phyloP scores from a whole-genome alignment of 2,113 vertebrate genomes.

The Aspiorhynchus laticeps region DNA sequence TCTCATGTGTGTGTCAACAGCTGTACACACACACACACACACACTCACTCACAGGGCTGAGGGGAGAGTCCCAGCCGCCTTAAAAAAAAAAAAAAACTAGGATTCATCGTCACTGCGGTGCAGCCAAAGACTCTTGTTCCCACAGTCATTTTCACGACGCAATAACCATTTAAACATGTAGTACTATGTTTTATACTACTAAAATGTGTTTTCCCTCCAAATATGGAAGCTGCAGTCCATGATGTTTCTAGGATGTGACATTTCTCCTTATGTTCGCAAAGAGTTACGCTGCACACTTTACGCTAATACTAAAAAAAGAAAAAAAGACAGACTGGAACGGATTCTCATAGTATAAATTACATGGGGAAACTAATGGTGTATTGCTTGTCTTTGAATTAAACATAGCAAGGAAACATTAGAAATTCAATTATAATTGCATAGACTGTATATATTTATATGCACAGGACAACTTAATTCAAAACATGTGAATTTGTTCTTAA shows the following conservation, averaged over 20 bases:
- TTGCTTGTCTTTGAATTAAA: background rate
- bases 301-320: background rate
- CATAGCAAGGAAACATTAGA: background rate
- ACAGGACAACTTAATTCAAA: background rate
- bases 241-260: background rate
- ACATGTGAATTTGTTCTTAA: background rate
- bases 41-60: conserved; percentile 17
- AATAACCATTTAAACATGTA: conserved; percentile 32
- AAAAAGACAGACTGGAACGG: background rate
- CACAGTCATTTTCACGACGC: conserved; percentile 12
- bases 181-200: background rate
- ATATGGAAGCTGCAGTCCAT: background rate
- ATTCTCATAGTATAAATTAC: background rate
- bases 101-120: background rate
- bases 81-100: background rate
- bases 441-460: background rate
- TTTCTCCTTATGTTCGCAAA: background rate
- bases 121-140: conserved; percentile 41
- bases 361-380: background rate
- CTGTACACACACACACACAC: conserved; percentile 54
- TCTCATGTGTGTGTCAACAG: conserved; percentile 44
- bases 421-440: too few relatives aligned
- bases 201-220: conserved; percentile 1
- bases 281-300: background rate
- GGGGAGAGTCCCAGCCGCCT: background rate